These are phyloP conservation scores for Andinoacara biseriatus DNA, from an alignment of 2,113 vertebrate genomes.

Conservation along the genomic window DNA sequence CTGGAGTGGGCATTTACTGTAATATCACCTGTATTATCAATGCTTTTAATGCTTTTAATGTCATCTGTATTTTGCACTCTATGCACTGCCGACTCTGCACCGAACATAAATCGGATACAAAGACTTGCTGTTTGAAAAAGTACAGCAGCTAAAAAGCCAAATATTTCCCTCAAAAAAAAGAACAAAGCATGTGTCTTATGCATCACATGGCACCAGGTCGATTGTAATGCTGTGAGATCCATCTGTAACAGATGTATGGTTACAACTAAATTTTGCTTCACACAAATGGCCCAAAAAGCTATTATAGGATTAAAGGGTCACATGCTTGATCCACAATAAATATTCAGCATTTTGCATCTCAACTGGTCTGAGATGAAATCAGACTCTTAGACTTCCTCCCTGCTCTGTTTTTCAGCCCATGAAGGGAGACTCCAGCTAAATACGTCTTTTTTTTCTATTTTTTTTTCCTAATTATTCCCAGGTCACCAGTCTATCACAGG, in stretches of 20 bases:
- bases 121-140: not conserved
- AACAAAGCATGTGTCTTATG: not conserved
- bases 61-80: not conserved
- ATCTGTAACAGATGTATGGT: not conserved
- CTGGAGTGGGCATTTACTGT: too few species aligned
- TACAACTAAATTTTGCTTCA: not conserved
- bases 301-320: not conserved
- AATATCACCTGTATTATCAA: too few species aligned
- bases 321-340: not conserved
- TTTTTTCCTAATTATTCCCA: too few species aligned
- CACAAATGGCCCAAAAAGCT: not conserved
- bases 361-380: not conserved
- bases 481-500: too few species aligned
- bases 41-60: too few species aligned
- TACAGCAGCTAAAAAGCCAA: not conserved
- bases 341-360: not conserved
- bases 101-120: not conserved
- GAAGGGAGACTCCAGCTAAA: not conserved
- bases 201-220: not conserved
- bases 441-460: not conserved
- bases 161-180: not conserved
- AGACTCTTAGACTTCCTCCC: not conserved
- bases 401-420: not conserved
- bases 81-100: not conserved
- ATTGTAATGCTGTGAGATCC: not conserved